Evolutionary conservation across 2,797 vertebrate species (phyloP).

Genomic region (Onychomys torridus): DNA sequence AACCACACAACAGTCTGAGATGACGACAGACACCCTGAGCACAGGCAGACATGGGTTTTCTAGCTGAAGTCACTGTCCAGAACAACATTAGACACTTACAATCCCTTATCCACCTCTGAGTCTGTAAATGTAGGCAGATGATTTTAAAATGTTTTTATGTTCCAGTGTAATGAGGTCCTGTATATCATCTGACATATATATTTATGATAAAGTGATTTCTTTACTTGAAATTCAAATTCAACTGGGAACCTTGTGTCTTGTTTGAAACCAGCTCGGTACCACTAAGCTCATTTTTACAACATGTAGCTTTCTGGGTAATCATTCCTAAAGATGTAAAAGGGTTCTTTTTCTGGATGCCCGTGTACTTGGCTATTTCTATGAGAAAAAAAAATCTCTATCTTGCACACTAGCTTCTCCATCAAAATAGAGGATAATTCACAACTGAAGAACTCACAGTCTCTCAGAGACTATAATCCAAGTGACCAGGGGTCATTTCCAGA

Average conservation of each 20-base stretch:
- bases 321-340: background rate
- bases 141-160: background rate
- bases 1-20: background rate
- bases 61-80: background rate
- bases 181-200: background rate
- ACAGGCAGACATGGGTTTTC: background rate
- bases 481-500: background rate
- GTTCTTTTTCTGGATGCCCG: conserved; percentile 18
- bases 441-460: background rate
- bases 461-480: background rate
- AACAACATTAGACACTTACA: background rate
- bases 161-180: background rate
- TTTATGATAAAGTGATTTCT: background rate
- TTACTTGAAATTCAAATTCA: conserved; percentile 3
- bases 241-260: background rate
- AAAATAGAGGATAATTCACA: background rate
- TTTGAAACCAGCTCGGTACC: background rate
- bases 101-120: background rate
- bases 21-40: background rate
- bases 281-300: background rate
- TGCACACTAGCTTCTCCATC: background rate
- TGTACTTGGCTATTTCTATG: background rate
- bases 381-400: background rate
- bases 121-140: background rate
- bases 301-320: background rate